Conservation (phyloP, 1,140 invertebrate species). For the Brachionus plicatilis region DNA sequence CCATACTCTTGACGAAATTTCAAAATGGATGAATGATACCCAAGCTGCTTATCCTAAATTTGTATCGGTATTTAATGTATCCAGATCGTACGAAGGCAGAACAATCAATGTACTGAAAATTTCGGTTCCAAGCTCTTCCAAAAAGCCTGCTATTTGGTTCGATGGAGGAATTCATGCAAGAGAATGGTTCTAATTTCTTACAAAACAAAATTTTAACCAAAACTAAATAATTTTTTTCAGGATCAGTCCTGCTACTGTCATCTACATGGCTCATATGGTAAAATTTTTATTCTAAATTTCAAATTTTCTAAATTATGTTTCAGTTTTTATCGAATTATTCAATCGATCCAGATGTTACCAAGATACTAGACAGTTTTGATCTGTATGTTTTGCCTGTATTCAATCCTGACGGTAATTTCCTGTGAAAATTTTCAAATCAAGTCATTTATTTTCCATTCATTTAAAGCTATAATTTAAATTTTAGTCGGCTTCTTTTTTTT, state of each 20-base stretch:
- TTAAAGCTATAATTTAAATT: background rate
- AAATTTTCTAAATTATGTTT: background rate
- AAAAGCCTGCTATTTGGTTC: conserved; percentile 28
- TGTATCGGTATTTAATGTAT: conserved; percentile 6
- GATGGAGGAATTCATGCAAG: conserved; percentile 32
- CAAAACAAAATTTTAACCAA: background rate
- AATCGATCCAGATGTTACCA: conserved; percentile 41
- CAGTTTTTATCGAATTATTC: conserved; percentile 18
- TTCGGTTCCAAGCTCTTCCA: background rate
- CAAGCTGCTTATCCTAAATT: background rate
- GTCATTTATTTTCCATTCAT: background rate
- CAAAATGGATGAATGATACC: conserved; percentile 7
- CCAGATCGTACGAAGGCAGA: background rate
- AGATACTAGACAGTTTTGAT: conserved; percentile 52
- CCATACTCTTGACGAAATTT: conserved; percentile 42
- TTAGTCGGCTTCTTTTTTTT: background rate
- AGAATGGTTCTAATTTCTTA: conserved; percentile 18
- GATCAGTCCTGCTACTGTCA: conserved; percentile 27
- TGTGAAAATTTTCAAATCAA: background rate
- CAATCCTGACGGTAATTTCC: conserved; percentile 52
- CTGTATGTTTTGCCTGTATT: conserved; percentile 56
- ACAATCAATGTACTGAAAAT: conserved; percentile 22
- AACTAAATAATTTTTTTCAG: background rate
- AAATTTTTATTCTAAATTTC: background rate
- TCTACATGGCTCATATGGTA: conserved; percentile 21